These are phyloP conservation scores for Triplophysa rosa DNA, from an alignment of 2,113 vertebrate genomes.

Conservation along the genomic window DNA sequence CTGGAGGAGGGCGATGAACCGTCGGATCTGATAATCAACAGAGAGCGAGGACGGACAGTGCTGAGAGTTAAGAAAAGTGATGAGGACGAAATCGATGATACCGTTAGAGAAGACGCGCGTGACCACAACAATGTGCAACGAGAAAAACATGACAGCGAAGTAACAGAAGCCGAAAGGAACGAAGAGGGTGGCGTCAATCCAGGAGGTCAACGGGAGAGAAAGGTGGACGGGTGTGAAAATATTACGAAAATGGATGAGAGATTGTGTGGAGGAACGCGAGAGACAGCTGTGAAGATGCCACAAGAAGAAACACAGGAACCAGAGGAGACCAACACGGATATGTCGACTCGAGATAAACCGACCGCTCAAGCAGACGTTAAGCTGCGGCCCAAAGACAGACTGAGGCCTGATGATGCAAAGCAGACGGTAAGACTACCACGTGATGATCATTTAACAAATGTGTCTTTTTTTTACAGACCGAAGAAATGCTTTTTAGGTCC, in stretches of 20 bases:
- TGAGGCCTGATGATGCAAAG: conserved; percentile 39
- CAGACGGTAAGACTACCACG: conserved; percentile 28
- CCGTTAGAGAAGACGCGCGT: conserved; percentile 3
- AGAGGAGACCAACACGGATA: conserved; percentile 16
- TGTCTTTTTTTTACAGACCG: no score
- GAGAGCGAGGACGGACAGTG: background rate
- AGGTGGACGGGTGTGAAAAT: background rate
- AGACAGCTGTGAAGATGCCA: background rate
- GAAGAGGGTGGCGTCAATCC: background rate
- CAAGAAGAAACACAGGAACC: background rate
- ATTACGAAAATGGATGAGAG: background rate
- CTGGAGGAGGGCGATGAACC: conserved; percentile 65
- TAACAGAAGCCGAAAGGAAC: background rate
- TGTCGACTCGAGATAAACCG: conserved; percentile 17
- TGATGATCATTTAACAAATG: background rate
- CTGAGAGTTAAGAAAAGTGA: conserved; percentile 27
- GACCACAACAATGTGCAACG: background rate
- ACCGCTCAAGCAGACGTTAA: conserved; percentile 54
- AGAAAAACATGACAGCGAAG: background rate
- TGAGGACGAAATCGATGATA: conserved; percentile 36
- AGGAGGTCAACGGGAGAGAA: background rate
- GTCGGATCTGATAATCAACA: conserved; percentile 33
- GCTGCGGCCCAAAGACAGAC: conserved; percentile 39
- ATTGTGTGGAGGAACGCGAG: background rate
- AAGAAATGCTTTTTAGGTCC: no score